Conservation (phyloP, 2,113 vertebrate genomes). For the Phainopepla nitens region DNA sequence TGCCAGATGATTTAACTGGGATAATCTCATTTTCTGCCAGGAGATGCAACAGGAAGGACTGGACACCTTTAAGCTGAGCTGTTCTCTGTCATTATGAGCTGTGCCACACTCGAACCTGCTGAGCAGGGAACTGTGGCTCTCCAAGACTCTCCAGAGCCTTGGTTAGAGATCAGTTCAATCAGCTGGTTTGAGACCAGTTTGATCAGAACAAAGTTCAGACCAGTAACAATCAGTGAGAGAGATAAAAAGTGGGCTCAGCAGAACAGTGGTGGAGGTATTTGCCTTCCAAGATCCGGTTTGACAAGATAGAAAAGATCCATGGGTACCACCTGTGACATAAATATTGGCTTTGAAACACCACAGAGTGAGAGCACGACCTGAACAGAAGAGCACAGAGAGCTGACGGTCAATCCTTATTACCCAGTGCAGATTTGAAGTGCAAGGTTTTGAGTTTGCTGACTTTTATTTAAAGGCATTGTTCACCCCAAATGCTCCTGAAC, state of each 20-base stretch:
- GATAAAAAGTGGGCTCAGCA: background rate
- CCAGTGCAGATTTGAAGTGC: background rate
- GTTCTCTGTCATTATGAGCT: background rate
- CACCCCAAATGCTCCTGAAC: background rate
- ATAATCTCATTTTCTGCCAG: background rate
- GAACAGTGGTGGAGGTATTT: background rate
- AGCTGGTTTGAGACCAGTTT: background rate
- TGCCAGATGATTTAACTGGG: background rate
- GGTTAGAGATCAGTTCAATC: background rate
- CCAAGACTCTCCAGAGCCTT: background rate
- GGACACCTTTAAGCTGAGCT: background rate
- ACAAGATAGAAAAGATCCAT: background rate
- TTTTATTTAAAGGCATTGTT: background rate
- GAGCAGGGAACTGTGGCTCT: background rate
- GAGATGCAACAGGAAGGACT: background rate
- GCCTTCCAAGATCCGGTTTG: accelerated
- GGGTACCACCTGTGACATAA: background rate
- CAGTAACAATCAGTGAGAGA: background rate
- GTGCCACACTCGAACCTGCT: background rate
- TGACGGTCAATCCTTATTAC: background rate
- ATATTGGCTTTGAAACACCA: background rate
- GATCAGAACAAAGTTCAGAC: background rate
- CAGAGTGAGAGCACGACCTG: background rate
- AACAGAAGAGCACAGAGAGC: background rate
- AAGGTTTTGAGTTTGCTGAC: background rate